Percentiles rank a stretch among this genome's conserved stretches.
These are phyloP conservation scores for Apodemus sylvaticus DNA, from an alignment of 2,113 vertebrate genomes.

Conservation along the genomic window DNA sequence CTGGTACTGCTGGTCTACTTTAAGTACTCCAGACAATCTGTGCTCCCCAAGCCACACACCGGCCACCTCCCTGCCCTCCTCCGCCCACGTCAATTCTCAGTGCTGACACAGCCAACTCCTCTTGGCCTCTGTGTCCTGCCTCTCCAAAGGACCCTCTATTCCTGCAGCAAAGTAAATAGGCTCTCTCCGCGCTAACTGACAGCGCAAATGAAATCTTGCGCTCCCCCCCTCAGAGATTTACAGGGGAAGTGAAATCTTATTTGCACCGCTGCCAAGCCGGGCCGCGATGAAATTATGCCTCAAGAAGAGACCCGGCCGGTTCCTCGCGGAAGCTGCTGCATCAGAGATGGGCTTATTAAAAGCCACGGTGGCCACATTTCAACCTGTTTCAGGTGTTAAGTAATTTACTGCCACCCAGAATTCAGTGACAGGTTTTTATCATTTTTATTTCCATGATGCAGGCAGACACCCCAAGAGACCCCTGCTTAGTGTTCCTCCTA, in stretches of 20 bases:
- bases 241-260: constrained; percentile 77
- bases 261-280: constrained; percentile 77
- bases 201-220: constrained; percentile 9
- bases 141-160: constrained; percentile 30
- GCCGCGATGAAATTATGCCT: constrained; percentile 67
- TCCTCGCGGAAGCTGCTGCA: background rate
- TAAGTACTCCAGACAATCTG: background rate
- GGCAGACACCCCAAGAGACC: background rate
- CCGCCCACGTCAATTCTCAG: background rate
- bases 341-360: constrained; percentile 75
- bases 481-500: accelerated
- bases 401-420: constrained; percentile 76
- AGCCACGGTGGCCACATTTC: constrained; percentile 69
- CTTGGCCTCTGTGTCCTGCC: accelerated
- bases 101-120: background rate
- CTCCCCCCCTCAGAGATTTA: constrained; percentile 57
- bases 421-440: constrained; percentile 64
- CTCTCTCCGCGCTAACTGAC: constrained; percentile 54
- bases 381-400: constrained; percentile 79
- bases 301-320: background rate
- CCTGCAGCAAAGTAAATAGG: background rate
- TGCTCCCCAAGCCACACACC: accelerated
- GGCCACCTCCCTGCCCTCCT: background rate
- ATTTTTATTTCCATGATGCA: constrained; percentile 49
- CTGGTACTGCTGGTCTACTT: accelerated